Percentiles rank a stretch among this genome's conserved stretches.
Evolutionary conservation across 2,113 vertebrate genomes (phyloP).

Genomic region (Pyxicephalus adspersus): DNA sequence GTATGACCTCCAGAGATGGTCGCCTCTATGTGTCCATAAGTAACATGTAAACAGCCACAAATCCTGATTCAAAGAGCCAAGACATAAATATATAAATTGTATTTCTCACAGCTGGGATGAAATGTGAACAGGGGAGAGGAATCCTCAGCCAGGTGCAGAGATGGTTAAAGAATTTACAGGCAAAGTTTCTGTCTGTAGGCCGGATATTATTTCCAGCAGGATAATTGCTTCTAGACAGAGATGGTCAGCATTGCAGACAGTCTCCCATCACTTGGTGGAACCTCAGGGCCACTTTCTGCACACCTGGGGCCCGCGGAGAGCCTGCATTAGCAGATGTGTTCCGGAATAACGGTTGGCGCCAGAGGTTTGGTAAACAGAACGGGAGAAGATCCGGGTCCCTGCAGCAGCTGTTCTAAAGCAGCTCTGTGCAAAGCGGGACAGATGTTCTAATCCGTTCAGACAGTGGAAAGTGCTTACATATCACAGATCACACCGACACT

Average conservation of each 20-base stretch:
- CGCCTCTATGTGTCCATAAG: no score
- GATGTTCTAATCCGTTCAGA: conserved; percentile 17
- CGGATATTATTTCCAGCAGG: no score
- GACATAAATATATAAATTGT: neutral
- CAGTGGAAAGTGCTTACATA: conserved; percentile 1
- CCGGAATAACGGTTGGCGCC: neutral
- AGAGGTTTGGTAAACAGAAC: conserved; percentile 4
- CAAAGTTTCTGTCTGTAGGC: no score
- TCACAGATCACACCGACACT: neutral
- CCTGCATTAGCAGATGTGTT: conserved; percentile 8
- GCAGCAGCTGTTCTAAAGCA: conserved; percentile 21
- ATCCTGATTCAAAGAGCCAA: neutral
- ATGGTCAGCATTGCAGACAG: neutral
- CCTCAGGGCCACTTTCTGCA: neutral
- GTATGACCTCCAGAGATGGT: no score
- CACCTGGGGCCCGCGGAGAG: neutral
- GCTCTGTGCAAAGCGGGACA: conserved; percentile 1
- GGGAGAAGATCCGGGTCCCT: neutral
- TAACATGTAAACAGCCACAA: no score
- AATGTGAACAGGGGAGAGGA: neutral
- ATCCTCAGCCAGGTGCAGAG: neutral
- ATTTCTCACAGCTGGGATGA: neutral
- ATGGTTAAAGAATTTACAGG: neutral
- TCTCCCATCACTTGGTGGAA: neutral
- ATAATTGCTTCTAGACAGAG: no score